Evolutionary conservation across 1,140 invertebrate genomes (phyloP).

Genomic region (Sycophaga agraensis): DNA sequence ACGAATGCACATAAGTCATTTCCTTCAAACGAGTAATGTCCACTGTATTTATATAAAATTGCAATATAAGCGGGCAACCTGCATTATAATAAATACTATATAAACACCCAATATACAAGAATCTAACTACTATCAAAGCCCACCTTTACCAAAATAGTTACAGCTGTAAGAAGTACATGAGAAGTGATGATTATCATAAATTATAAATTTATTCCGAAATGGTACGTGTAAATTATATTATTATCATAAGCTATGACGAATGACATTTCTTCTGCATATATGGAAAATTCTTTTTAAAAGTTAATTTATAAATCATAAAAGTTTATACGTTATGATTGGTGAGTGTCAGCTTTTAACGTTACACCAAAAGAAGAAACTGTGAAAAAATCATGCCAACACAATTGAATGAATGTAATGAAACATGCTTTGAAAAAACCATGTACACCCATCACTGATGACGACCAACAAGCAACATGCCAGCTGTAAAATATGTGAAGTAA

Average conservation of each 20-base stretch:
- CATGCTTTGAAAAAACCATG: slow-evolving; percentile 38
- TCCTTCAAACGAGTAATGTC: no score
- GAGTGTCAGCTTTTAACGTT: not conserved
- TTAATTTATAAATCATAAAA: no score
- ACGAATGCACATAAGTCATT: no score
- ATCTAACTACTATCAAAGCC: slow-evolving; percentile 29
- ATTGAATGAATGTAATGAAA: slow-evolving; percentile 29
- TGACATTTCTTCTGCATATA: no score
- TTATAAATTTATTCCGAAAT: slow-evolving; percentile 4
- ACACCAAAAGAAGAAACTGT: not conserved
- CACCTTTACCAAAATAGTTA: slow-evolving; percentile 28
- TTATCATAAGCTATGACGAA: no score
- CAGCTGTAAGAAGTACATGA: slow-evolving; percentile 14
- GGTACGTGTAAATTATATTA: no score
- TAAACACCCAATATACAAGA: slow-evolving; percentile 22
- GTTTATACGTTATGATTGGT: no score
- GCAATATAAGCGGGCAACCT: no score
- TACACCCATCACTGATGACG: slow-evolving; percentile 26
- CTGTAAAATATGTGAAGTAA: slow-evolving; percentile 19
- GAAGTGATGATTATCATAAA: slow-evolving; percentile 10
- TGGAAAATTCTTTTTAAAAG: no score
- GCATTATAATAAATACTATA: no score
- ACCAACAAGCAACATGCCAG: slow-evolving; percentile 35
- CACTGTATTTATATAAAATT: no score
- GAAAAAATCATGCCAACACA: slow-evolving; percentile 36